Evolutionary conservation across 1,140 invertebrate genomes (phyloP).

Genomic region (Solen grandis): DNA sequence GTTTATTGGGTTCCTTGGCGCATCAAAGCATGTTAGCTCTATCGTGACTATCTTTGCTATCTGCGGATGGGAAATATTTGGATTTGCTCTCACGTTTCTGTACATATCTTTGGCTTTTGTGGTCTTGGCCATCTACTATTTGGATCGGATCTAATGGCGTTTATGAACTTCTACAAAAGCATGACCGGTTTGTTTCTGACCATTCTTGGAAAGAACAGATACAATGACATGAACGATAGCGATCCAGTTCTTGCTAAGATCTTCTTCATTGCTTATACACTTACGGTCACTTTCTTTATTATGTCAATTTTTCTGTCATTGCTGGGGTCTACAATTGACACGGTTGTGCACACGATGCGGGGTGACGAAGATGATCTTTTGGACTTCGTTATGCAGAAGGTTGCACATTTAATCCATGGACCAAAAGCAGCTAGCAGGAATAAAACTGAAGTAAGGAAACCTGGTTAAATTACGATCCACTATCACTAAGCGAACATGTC

Average conservation of each 20-base stretch:
- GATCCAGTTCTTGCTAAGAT: constrained; percentile 84
- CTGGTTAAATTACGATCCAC: too few relatives aligned
- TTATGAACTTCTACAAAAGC: constrained; percentile 21
- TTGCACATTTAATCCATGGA: too few relatives aligned
- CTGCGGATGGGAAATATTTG: constrained; percentile 38
- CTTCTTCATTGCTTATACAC: constrained; percentile 88
- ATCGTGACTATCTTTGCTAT: constrained; percentile 35
- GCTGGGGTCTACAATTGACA: constrained; percentile 78
- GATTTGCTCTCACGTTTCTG: constrained; percentile 33
- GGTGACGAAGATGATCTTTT: constrained; percentile 19
- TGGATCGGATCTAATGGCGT: constrained; percentile 7
- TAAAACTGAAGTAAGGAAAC: too few relatives aligned
- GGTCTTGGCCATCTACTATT: constrained; percentile 45
- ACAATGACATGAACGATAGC: constrained; percentile 85
- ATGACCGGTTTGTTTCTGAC: constrained; percentile 85
- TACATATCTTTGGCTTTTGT: constrained; percentile 30
- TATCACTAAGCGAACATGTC: too few relatives aligned
- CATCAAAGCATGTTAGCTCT: constrained; percentile 44
- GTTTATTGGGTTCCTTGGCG: constrained; percentile 53
- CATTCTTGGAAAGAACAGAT: constrained; percentile 90
- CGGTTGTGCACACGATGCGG: not conserved
- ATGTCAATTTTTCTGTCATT: constrained; percentile 91
- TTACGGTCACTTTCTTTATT: constrained; percentile 89
- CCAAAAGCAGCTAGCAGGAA: too few relatives aligned
- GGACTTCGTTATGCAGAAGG: constrained; percentile 14